Evolutionary conservation across 2,888 invertebrate species (phyloP).

Genomic region (Polydrusus cervinus): DNA sequence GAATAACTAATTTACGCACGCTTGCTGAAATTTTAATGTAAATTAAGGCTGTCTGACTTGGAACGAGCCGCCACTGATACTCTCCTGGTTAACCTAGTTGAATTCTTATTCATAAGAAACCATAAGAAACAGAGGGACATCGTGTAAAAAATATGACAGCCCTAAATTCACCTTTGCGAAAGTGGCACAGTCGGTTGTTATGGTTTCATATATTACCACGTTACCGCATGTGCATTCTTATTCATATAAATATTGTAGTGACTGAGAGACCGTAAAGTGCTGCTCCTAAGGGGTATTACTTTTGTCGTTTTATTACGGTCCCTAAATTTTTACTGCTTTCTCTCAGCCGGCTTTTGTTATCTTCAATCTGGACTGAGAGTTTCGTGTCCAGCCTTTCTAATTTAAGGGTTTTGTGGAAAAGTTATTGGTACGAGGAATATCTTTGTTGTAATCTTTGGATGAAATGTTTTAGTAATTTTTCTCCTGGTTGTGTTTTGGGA

Average conservation of each 20-base stretch:
- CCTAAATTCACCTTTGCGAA: background rate
- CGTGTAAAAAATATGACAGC: background rate
- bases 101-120: background rate
- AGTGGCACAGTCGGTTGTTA: conserved; percentile 2
- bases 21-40: no score
- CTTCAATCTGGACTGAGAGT: conserved; percentile 46
- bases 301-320: conserved; percentile 48
- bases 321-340: conserved; percentile 46
- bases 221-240: conserved; percentile 41
- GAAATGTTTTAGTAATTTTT: conserved; percentile 25
- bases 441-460: conserved; percentile 18
- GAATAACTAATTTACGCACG: no score
- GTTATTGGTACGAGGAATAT: conserved; percentile 21
- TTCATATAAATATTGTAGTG: conserved; percentile 48
- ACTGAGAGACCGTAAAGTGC: conserved; percentile 40
- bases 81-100: no score
- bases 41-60: no score
- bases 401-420: conserved; percentile 31
- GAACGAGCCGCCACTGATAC: no score
- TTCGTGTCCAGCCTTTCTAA: conserved; percentile 37
- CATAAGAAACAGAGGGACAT: background rate
- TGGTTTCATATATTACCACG: conserved; percentile 16
- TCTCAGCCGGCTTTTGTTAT: conserved; percentile 44
- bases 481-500: conserved; percentile 1
- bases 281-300: conserved; percentile 46